Percentiles rank a stretch among this genome's conserved stretches.
These are phyloP conservation scores for Schizotus pectinicornis DNA, from an alignment of 2,888 invertebrate species.

Conservation along the genomic window DNA sequence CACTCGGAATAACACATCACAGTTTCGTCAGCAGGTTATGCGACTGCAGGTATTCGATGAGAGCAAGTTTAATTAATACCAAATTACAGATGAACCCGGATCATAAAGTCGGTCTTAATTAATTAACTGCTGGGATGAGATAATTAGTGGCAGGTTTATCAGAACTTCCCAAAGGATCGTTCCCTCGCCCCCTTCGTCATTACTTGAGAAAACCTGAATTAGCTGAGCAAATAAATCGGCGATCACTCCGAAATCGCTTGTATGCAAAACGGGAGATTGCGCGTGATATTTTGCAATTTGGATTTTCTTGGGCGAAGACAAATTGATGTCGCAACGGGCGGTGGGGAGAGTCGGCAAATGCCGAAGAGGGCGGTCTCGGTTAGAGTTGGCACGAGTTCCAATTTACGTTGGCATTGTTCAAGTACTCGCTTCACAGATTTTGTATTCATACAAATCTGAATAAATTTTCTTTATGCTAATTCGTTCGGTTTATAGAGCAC, in stretches of 20 bases:
- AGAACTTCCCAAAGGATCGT: slow-evolving; percentile 19
- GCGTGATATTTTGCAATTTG: slow-evolving; percentile 9
- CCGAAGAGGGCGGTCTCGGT: slow-evolving; percentile 33
- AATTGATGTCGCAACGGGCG: slow-evolving; percentile 30
- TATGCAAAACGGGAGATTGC: slow-evolving; percentile 17
- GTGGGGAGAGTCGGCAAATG: slow-evolving; percentile 12
- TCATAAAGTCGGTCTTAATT: slow-evolving; percentile 34
- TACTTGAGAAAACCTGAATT: slow-evolving; percentile 26
- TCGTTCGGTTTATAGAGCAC: slow-evolving; percentile 3
- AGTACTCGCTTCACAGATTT: slow-evolving; percentile 43
- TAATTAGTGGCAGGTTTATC: slow-evolving; percentile 32
- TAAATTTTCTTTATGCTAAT: slow-evolving; percentile 51
- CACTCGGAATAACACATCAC: slow-evolving; percentile 17
- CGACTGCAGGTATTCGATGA: slow-evolving; percentile 21
- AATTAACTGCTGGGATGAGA: slow-evolving; percentile 33
- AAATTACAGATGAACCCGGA: slow-evolving; percentile 36
- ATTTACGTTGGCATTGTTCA: slow-evolving; percentile 49
- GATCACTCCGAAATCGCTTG: slow-evolving; percentile 7
- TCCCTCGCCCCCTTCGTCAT: slow-evolving; percentile 9
- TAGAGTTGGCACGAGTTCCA: slow-evolving; percentile 47
- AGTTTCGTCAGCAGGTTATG: not conserved
- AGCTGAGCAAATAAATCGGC: slow-evolving; percentile 14
- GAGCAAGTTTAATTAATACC: slow-evolving; percentile 34
- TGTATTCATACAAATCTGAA: slow-evolving; percentile 48
- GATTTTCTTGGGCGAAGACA: slow-evolving; percentile 25